phyloP scores from a whole-genome alignment of 2,888 invertebrate genomes.

The Coecobrya sp. region DNA sequence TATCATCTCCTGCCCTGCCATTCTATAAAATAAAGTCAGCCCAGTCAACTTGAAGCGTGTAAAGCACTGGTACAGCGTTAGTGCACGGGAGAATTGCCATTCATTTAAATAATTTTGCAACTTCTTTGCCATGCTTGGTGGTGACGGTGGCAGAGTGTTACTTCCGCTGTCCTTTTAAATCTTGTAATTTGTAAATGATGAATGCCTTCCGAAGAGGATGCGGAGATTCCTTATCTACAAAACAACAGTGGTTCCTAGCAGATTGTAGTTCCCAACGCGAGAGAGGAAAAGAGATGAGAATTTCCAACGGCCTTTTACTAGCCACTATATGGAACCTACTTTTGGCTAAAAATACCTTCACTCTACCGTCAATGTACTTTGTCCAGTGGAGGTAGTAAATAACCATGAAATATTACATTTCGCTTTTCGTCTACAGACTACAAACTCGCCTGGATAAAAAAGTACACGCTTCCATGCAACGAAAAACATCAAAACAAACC shows the following conservation, averaged over 20 bases:
- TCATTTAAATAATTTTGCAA: constrained; percentile 46
- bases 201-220: constrained; percentile 59
- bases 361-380: neutral
- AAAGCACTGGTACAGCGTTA: neutral
- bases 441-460: neutral
- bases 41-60: constrained; percentile 11
- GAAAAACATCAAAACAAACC: neutral
- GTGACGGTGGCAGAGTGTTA: constrained; percentile 45
- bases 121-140: neutral
- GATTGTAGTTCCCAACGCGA: neutral
- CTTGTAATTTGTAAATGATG: constrained; percentile 67
- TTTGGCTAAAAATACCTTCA: neutral
- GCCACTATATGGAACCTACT: neutral
- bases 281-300: too few relatives aligned
- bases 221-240: constrained; percentile 36
- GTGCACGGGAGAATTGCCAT: constrained; percentile 8
- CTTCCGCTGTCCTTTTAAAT: constrained; percentile 61
- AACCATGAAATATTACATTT: neutral
- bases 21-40: constrained; percentile 20
- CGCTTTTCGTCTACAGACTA: neutral
- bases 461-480: neutral
- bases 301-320: neutral
- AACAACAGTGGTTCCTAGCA: neutral
- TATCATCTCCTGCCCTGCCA: neutral
- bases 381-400: neutral